Percentiles rank a stretch among this genome's conserved stretches.
These are phyloP conservation scores for Brachionus koreanus DNA, from an alignment of 1,140 invertebrate genomes.

Conservation along the genomic window DNA sequence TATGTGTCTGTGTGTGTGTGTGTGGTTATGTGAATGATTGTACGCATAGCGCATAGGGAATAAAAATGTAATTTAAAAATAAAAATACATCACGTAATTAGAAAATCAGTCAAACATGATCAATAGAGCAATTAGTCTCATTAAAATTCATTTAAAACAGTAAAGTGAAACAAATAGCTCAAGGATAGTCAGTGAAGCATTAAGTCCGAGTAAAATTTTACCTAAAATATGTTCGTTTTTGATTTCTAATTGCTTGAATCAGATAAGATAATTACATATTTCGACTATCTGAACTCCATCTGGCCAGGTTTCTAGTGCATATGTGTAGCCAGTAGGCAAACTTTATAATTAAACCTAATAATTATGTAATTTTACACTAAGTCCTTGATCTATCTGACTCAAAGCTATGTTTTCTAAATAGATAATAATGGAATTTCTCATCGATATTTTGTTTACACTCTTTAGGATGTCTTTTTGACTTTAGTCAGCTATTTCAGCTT, in stretches of 20 bases:
- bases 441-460: slow-evolving; percentile 11
- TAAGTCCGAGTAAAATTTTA: neutral
- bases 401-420: neutral
- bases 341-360: slow-evolving; percentile 3
- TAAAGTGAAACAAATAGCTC: neutral
- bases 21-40: neutral
- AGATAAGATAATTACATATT: slow-evolving; percentile 34
- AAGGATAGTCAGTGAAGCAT: slow-evolving; percentile 8
- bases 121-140: slow-evolving; percentile 21
- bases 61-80: neutral
- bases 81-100: slow-evolving; percentile 27
- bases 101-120: slow-evolving; percentile 26
- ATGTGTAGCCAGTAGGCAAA: neutral
- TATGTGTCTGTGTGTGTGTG: too few species aligned
- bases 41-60: neutral
- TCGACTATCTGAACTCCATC: neutral
- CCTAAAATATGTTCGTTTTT: neutral
- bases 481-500: neutral
- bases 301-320: neutral
- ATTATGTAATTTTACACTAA: slow-evolving; percentile 32
- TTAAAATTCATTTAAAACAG: slow-evolving; percentile 18
- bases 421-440: slow-evolving; percentile 15
- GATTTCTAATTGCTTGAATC: neutral
- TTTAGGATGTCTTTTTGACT: neutral
- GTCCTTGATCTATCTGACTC: slow-evolving; percentile 28